These are phyloP conservation scores for Kryptolebias ocellatus DNA, from an alignment of 2,797 vertebrate genomes.

Conservation along the genomic window DNA sequence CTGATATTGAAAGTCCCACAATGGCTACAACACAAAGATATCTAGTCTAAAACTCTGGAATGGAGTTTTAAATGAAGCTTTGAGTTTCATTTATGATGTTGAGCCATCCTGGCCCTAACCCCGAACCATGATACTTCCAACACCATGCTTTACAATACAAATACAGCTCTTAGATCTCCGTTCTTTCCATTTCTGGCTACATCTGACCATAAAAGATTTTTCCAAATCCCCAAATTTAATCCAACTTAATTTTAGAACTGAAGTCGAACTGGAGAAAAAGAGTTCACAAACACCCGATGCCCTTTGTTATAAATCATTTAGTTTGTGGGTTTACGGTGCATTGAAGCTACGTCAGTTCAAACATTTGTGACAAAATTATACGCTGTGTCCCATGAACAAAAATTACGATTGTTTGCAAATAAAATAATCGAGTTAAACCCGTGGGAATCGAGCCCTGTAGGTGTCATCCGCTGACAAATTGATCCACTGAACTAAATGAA, in stretches of 20 bases:
- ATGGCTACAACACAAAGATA: no score
- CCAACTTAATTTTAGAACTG: background rate
- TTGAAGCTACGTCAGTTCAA: background rate
- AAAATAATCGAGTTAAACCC: slow-evolving; percentile 1
- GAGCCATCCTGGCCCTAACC: no score
- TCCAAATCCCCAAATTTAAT: no score
- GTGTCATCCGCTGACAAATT: slow-evolving; percentile 42
- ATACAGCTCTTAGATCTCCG: no score
- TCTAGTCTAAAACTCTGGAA: no score
- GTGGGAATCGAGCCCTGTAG: slow-evolving; percentile 4
- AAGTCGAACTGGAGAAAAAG: background rate
- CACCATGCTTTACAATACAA: background rate
- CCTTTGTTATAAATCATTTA: background rate
- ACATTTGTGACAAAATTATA: background rate
- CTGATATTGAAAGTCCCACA: no score
- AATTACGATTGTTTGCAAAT: background rate
- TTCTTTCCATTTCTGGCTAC: no score
- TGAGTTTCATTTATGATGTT: no score
- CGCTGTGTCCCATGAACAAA: background rate
- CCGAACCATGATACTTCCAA: background rate
- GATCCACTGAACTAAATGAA: slow-evolving; percentile 50
- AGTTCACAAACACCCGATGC: background rate
- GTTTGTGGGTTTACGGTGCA: background rate
- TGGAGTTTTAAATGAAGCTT: no score
- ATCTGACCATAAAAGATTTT: no score